Percentiles rank a stretch among this genome's conserved stretches.
Conservation (phyloP, 2,113 vertebrate genomes). For the Oxygymnocypris stewartii region DNA sequence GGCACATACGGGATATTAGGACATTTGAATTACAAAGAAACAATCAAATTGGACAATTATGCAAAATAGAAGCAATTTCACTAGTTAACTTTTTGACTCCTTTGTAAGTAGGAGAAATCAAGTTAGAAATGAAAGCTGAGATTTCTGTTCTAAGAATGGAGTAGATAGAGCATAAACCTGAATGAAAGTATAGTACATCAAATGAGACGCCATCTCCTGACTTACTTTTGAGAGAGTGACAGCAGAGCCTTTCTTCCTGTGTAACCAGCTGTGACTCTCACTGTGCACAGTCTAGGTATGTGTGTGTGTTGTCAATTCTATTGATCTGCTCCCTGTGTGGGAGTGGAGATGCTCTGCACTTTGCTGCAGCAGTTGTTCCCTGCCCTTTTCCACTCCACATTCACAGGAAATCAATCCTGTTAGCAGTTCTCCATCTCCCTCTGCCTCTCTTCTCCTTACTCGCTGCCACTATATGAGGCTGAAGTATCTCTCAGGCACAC, state of each 20-base stretch:
- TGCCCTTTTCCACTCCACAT: constrained; percentile 71
- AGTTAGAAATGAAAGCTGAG: background rate
- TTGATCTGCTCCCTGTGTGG: constrained; percentile 62
- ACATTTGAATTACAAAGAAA: background rate
- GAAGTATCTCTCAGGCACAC: constrained; percentile 34
- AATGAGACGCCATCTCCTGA: constrained; percentile 34
- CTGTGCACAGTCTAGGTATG: constrained; percentile 42
- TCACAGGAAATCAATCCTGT: constrained; percentile 78
- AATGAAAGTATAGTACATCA: constrained; percentile 40
- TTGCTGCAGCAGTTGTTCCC: constrained; percentile 59
- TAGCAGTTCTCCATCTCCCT: constrained; percentile 68
- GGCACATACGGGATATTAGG: background rate
- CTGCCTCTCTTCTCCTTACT: constrained; percentile 61
- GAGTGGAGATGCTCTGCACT: constrained; percentile 64
- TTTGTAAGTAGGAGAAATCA: background rate
- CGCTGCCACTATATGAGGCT: constrained; percentile 56
- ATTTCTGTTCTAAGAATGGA: background rate
- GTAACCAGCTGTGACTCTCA: constrained; percentile 40
- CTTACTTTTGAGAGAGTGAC: constrained; percentile 37
- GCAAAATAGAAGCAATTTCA: background rate
- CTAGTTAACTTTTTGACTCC: too few species aligned
- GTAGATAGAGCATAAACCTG: constrained; percentile 4
- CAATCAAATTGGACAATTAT: background rate
- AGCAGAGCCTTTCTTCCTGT: constrained; percentile 45
- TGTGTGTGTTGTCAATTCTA: constrained; percentile 51